Evolutionary conservation across 1,140 invertebrate species (phyloP).

Genomic region (Tetragnatha versicolor): DNA sequence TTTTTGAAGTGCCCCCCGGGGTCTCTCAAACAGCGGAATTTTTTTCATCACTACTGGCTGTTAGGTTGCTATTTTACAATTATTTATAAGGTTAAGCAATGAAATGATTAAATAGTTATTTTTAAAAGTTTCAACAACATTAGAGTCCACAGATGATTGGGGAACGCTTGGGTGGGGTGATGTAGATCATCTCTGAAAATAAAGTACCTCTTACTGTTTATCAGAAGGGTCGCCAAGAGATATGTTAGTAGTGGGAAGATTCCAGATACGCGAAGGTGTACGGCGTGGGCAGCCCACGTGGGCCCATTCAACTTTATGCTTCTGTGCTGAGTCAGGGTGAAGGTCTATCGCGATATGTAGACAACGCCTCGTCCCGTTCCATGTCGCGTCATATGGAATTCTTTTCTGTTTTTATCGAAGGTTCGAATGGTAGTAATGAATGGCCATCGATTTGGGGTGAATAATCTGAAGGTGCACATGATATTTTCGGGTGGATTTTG

Average conservation of each 20-base stretch:
- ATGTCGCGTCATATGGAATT: slow-evolving; percentile 15
- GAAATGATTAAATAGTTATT: too few species aligned
- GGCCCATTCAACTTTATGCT: slow-evolving; percentile 7
- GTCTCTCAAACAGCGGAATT: too few species aligned
- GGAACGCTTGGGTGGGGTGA: too few species aligned
- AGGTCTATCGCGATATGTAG: slow-evolving; percentile 26
- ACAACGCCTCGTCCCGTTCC: slow-evolving; percentile 33
- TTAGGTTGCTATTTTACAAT: too few species aligned
- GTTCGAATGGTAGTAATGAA: background rate
- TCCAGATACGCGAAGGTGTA: background rate
- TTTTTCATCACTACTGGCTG: too few species aligned
- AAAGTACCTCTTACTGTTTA: background rate
- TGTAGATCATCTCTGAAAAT: too few species aligned
- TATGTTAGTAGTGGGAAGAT: slow-evolving; percentile 29
- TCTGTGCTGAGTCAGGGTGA: slow-evolving; percentile 44
- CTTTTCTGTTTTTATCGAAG: background rate
- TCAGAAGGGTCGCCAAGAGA: background rate
- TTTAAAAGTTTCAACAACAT: too few species aligned
- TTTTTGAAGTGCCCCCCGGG: too few species aligned
- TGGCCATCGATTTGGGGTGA: background rate
- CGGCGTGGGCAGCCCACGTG: slow-evolving; percentile 13
- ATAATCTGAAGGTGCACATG: background rate
- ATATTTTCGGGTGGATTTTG: background rate
- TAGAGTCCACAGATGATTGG: too few species aligned
- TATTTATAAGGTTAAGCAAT: too few species aligned